Evolutionary conservation across 2,888 invertebrate genomes (phyloP).

Genomic region (Synanthedon andrenaeformis): DNA sequence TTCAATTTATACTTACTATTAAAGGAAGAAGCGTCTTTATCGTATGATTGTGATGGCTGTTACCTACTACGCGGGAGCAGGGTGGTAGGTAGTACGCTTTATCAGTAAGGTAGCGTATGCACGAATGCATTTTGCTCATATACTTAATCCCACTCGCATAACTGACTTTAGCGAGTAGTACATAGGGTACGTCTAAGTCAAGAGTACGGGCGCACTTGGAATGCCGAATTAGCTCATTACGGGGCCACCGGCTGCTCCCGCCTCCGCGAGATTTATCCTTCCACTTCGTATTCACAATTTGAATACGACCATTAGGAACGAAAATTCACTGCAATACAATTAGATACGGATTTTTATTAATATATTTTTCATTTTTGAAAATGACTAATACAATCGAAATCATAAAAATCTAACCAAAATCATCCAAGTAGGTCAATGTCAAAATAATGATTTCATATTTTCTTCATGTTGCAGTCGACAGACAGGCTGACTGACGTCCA

Average conservation of each 20-base stretch:
- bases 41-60: too few species aligned
- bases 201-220: constrained; percentile 14
- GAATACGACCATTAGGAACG: constrained; percentile 38
- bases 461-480: too few species aligned
- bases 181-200: neutral
- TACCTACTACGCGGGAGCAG: too few species aligned
- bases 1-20: too few species aligned
- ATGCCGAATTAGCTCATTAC: constrained; percentile 57
- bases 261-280: constrained; percentile 31
- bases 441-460: too few species aligned
- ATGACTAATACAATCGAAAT: too few species aligned
- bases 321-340: constrained; percentile 21
- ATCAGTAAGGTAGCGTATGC: neutral
- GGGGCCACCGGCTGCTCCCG: constrained; percentile 24
- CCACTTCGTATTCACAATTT: constrained; percentile 37
- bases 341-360: constrained; percentile 14
- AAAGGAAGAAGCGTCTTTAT: too few species aligned
- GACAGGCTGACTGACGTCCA: too few species aligned
- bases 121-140: neutral
- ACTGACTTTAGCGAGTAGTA: neutral
- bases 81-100: neutral
- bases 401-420: too few species aligned
- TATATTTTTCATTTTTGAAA: too few species aligned
- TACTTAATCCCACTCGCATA: neutral
- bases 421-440: too few species aligned